These are phyloP conservation scores for Epirrhoe alternata DNA, from an alignment of 2,888 invertebrate genomes.

Conservation along the genomic window DNA sequence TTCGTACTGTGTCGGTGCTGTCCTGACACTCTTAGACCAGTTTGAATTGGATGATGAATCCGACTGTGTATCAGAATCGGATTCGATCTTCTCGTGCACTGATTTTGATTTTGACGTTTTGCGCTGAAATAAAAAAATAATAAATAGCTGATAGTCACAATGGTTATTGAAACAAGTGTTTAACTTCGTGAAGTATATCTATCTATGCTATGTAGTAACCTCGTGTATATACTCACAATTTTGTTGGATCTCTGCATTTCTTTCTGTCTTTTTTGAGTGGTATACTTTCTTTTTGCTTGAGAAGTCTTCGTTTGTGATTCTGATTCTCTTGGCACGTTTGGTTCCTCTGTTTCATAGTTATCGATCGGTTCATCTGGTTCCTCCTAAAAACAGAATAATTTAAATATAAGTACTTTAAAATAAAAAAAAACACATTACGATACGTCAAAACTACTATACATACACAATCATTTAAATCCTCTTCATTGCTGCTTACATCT, in stretches of 20 bases:
- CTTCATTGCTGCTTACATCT: not conserved
- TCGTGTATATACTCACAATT: conserved; percentile 27
- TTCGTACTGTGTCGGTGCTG: conserved; percentile 12
- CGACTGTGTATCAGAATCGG: conserved; percentile 9
- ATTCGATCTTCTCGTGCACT: conserved; percentile 15
- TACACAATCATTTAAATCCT: conserved; percentile 18
- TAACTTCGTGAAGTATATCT: too few species aligned
- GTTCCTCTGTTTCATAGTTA: not conserved
- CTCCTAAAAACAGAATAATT: conserved; percentile 2
- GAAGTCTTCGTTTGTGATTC: not conserved
- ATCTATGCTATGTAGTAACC: too few species aligned
- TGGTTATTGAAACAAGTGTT: too few species aligned
- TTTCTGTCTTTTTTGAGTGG: conserved; percentile 3
- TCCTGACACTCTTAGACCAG: conserved; percentile 8
- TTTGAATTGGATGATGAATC: conserved; percentile 5
- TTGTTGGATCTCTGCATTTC: conserved; percentile 10
- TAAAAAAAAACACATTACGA: not conserved
- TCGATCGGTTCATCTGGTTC: conserved; percentile 3
- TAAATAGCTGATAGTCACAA: too few species aligned
- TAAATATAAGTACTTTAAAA: not conserved
- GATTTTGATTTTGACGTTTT: conserved; percentile 31
- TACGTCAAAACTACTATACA: conserved; percentile 4
- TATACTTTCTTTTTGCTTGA: not conserved
- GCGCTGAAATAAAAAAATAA: conserved; percentile 30
- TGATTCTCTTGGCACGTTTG: not conserved